Conservation (phyloP, 2,797 vertebrate species). For the Spea hammondii region DNA sequence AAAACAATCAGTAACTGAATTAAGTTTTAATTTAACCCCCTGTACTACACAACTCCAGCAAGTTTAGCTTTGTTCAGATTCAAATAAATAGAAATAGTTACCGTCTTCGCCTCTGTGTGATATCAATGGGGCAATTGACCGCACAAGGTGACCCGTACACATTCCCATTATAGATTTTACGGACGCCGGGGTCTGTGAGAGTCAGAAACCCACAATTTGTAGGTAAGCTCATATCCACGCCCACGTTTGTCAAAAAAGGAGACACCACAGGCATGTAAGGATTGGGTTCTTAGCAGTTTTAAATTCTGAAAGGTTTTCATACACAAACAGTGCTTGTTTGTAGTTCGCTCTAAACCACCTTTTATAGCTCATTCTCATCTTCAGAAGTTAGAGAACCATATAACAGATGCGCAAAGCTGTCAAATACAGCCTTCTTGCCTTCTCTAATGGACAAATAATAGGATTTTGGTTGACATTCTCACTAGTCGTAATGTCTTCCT, state of each 20-base stretch:
- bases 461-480: neutral
- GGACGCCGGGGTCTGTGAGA: slow-evolving; percentile 65
- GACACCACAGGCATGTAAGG: neutral
- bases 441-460: neutral
- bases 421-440: neutral
- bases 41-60: no score
- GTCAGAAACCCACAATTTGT: slow-evolving; percentile 67
- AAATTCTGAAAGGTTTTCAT: neutral
- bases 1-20: no score
- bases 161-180: slow-evolving; percentile 69
- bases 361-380: slow-evolving; percentile 25
- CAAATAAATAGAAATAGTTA: slow-evolving; percentile 56
- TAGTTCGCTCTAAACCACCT: slow-evolving; percentile 9
- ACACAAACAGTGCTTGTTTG: neutral
- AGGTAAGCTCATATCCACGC: slow-evolving; percentile 73
- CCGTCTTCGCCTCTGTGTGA: slow-evolving; percentile 78
- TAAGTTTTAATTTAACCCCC: no score
- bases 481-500: neutral
- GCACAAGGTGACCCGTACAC: slow-evolving; percentile 74
- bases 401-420: neutral
- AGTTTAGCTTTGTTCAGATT: no score
- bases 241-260: slow-evolving; percentile 11
- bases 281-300: neutral
- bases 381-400: neutral
- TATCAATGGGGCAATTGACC: slow-evolving; percentile 80